Evolutionary conservation across 1,140 invertebrate species (phyloP).

Genomic region (Drosophila parvula): DNA sequence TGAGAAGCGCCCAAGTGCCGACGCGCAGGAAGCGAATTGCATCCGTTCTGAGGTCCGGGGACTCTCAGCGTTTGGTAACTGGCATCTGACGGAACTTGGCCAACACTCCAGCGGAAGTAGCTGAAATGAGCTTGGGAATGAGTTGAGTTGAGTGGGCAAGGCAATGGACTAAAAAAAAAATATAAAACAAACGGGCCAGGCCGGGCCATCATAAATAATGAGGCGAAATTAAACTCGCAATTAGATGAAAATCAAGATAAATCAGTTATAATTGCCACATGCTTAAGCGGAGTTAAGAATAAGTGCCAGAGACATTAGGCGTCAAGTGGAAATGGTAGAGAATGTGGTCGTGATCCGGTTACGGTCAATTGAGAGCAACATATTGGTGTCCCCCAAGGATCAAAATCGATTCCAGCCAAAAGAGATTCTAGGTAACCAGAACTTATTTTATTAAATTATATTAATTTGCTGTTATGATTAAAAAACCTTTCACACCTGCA

Average conservation of each 20-base stretch:
- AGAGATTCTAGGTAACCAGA: not conserved
- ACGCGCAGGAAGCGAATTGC: conserved; percentile 66
- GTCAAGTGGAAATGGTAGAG: conserved; percentile 27
- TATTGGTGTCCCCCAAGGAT: conserved; percentile 7
- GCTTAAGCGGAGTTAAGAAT: conserved; percentile 59
- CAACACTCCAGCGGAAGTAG: conserved; percentile 61
- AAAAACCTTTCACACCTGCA: not conserved
- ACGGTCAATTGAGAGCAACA: conserved; percentile 11
- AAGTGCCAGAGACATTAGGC: conserved; percentile 49
- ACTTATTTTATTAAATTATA: conserved; percentile 2
- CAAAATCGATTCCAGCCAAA: not conserved
- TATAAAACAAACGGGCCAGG: conserved; percentile 24
- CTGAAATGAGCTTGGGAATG: conserved; percentile 68
- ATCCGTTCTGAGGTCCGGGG: conserved; percentile 62
- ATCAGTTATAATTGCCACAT: conserved; percentile 64
- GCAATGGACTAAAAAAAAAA: conserved; percentile 20
- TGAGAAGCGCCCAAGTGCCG: conserved; percentile 56
- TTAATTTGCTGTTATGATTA: not conserved
- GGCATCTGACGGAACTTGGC: conserved; percentile 55
- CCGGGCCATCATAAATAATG: conserved; percentile 69
- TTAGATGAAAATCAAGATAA: conserved; percentile 76
- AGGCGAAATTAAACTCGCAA: conserved; percentile 71
- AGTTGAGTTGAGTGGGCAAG: conserved; percentile 35
- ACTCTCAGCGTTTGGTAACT: conserved; percentile 64
- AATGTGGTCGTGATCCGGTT: conserved; percentile 32